Percentiles rank a stretch among this genome's conserved stretches.
phyloP scores from a whole-genome alignment of 2,113 vertebrate genomes.

The Donacobius atricapilla region DNA sequence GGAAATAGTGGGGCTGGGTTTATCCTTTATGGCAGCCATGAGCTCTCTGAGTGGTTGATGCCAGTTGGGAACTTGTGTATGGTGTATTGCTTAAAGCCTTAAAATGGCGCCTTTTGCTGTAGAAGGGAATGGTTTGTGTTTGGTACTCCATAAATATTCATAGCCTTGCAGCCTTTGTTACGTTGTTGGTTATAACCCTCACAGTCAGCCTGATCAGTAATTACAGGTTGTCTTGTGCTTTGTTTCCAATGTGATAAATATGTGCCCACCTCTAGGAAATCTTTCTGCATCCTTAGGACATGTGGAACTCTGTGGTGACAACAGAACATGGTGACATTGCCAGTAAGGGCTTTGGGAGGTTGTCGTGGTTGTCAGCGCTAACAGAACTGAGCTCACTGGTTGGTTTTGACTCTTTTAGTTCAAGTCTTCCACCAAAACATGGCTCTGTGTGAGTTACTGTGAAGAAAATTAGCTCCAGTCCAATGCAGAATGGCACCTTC shows the following conservation, averaged over 20 bases:
- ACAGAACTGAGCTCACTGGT: neutral
- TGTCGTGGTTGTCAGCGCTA: rapidly evolving
- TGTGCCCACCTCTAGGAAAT: neutral
- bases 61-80: rapidly evolving
- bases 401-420: neutral
- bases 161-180: neutral
- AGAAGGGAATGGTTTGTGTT: rapidly evolving
- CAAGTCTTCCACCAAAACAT: neutral
- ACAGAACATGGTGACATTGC: rapidly evolving
- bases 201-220: neutral
- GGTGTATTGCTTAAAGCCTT: neutral
- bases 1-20: neutral
- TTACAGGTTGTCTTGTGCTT: neutral
- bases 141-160: rapidly evolving
- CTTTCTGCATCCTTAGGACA: rapidly evolving
- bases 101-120: neutral
- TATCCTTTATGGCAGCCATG: rapidly evolving
- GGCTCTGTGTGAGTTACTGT: neutral
- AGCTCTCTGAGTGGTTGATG: neutral
- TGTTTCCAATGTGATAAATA: neutral
- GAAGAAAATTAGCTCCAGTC: neutral
- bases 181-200: rapidly evolving
- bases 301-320: neutral
- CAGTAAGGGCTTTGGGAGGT: neutral
- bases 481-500: neutral